These are phyloP conservation scores for Dolichoris vasculosae DNA, from an alignment of 1,140 invertebrate genomes.

Conservation along the genomic window DNA sequence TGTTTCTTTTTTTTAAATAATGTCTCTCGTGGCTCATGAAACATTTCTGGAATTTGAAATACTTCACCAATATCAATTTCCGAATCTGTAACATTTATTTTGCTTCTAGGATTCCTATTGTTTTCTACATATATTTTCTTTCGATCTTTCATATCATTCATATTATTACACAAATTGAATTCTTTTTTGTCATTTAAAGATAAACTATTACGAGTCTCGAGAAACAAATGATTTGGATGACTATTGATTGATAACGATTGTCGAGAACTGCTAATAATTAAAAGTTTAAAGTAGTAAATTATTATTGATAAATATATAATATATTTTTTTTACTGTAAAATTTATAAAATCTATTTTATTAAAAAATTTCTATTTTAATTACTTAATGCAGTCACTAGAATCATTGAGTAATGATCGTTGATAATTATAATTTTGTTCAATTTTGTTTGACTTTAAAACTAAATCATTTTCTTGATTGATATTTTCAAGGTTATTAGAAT, in stretches of 20 bases:
- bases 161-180: not conserved
- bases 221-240: not conserved
- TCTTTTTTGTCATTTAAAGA: constrained; percentile 1
- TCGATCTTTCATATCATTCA: not conserved
- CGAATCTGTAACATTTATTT: not conserved
- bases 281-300: too few species aligned
- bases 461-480: not conserved
- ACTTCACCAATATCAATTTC: not conserved
- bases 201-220: not conserved
- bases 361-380: not conserved
- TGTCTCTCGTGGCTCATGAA: not conserved
- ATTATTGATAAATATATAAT: too few species aligned
- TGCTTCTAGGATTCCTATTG: not conserved
- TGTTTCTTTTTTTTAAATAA: constrained; percentile 24
- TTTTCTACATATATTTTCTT: not conserved
- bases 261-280: not conserved
- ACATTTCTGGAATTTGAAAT: not conserved
- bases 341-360: not conserved
- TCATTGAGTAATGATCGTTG: not conserved
- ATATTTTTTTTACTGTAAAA: too few species aligned
- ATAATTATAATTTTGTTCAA: not conserved
- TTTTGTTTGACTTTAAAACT: not conserved
- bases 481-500: not conserved
- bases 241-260: too few species aligned
- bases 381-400: not conserved